A percentile compares a stretch with the other conserved stretches of the same genome.
These are phyloP conservation scores for Eupeodes corollae DNA, from an alignment of 1,140 invertebrate species.

Conservation along the genomic window DNA sequence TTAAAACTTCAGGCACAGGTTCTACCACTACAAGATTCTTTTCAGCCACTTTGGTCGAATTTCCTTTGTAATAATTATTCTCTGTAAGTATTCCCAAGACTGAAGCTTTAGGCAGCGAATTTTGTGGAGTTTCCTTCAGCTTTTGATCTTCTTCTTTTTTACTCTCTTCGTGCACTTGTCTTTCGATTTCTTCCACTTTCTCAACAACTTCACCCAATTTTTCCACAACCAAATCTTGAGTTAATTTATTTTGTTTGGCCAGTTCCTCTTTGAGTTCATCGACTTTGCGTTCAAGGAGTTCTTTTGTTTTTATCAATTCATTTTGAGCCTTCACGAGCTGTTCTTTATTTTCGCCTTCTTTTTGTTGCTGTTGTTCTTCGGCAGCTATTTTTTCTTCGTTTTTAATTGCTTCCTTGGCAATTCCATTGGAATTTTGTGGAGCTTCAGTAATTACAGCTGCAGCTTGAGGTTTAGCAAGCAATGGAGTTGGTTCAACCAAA, in stretches of 20 bases:
- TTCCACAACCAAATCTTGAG: slow-evolving; percentile 13
- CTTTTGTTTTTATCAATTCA: slow-evolving; percentile 44
- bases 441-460: neutral
- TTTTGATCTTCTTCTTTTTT: slow-evolving; percentile 1
- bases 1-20: slow-evolving; percentile 30
- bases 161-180: slow-evolving; percentile 4
- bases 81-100: slow-evolving; percentile 24
- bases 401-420: slow-evolving; percentile 37
- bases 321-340: slow-evolving; percentile 37
- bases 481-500: neutral
- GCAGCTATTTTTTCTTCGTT: slow-evolving; percentile 44
- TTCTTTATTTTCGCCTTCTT: slow-evolving; percentile 37
- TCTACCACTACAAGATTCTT: slow-evolving; percentile 25
- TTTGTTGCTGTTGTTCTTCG: slow-evolving; percentile 32
- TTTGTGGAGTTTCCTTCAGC: neutral
- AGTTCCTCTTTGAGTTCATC: slow-evolving; percentile 40
- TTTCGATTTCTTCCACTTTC: slow-evolving; percentile 16
- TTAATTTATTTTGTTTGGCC: slow-evolving; percentile 28
- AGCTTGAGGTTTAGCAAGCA: neutral
- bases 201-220: slow-evolving; percentile 13
- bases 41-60: slow-evolving; percentile 14
- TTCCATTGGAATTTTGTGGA: slow-evolving; percentile 9
- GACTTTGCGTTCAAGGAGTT: slow-evolving; percentile 40
- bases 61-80: slow-evolving; percentile 12
- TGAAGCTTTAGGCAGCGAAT: slow-evolving; percentile 9